Base-by-base conservation (phyloP, 2,888 invertebrate species). In the Leucoptera coffeella region DNA sequence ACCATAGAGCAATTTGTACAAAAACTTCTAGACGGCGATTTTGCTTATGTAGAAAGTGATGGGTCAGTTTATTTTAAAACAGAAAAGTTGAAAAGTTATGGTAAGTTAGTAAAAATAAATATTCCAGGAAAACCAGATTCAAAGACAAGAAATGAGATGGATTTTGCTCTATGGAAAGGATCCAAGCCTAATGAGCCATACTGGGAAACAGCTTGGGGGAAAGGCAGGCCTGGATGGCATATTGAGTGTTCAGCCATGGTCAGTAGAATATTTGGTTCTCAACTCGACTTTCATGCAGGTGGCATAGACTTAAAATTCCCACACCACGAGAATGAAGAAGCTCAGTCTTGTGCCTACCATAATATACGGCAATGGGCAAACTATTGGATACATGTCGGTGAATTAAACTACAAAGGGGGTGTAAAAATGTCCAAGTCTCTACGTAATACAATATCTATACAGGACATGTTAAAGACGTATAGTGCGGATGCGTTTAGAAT, bases 261-360 rank as follows among this genome's bases (percentile, higher is more conserved):
- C 15, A 86, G 85, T 32, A 65, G 74, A 42, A 74, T 88, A 35
- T 80, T 78, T 55, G 80, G 80, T 15, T 59, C 61, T 2, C 58
- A 59, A 27, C 50, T 95, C 32, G 94, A 95, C 47, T 77, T 95
- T 32, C 95, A 95, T 56, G 85, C 88, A 11, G 95, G 94, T 12
- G 95, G 94, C 4, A 73, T 83, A 28, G 95, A 95, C 53, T 64
- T 95, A 15, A 72, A 78, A 33, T 95, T 94, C 59, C 94, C 95
- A 2, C 95, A 95, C 60, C 95, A 95, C 55, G 92, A 94, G 55
- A 94, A 94, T 61, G 95, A 95, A 56, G 90, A 94, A 44, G 87
- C 88, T 1, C 94, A 94, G 48, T 88, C 88, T n/a, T 90, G 92
- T 54, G 82, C 82, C 9, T 85, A 75, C 42, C 87, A 88, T 47